Evolutionary conservation across 2,113 vertebrate species (phyloP).

Genomic region (Elephas maximus): DNA sequence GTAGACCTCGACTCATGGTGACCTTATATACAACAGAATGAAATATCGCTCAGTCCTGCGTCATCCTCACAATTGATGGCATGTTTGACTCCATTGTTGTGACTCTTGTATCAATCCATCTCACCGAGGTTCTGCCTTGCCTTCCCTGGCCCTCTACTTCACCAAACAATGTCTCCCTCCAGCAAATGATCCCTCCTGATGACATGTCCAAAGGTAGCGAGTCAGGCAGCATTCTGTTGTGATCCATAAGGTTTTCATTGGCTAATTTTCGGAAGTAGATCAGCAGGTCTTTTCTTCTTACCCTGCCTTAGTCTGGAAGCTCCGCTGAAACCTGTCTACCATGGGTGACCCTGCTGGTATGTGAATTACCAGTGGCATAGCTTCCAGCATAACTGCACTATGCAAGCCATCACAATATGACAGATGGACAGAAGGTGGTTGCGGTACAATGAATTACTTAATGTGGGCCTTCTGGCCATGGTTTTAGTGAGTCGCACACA

Average conservation of each 20-base stretch:
- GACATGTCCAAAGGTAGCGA: background rate
- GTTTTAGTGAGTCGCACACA: no score
- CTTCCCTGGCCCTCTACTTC: background rate
- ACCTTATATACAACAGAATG: background rate
- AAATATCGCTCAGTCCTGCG: background rate
- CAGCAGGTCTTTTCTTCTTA: background rate
- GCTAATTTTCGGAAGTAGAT: background rate
- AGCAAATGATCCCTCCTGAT: background rate
- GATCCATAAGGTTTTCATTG: background rate
- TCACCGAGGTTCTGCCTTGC: background rate
- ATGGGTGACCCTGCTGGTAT: background rate
- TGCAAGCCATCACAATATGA: background rate
- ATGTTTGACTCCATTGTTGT: background rate
- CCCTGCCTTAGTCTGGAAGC: background rate
- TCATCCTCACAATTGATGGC: background rate
- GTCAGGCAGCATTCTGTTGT: background rate
- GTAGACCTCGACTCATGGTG: background rate
- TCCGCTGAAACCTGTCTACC: background rate
- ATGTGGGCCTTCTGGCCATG: no score
- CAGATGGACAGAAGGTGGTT: no score
- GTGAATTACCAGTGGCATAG: background rate
- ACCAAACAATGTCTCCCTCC: background rate
- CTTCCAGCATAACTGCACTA: background rate
- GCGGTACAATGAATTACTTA: no score
- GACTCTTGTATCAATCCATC: background rate